Evolutionary conservation across 1,140 invertebrate species (phyloP).

Genomic region (Brachionus asplanchnoidis): DNA sequence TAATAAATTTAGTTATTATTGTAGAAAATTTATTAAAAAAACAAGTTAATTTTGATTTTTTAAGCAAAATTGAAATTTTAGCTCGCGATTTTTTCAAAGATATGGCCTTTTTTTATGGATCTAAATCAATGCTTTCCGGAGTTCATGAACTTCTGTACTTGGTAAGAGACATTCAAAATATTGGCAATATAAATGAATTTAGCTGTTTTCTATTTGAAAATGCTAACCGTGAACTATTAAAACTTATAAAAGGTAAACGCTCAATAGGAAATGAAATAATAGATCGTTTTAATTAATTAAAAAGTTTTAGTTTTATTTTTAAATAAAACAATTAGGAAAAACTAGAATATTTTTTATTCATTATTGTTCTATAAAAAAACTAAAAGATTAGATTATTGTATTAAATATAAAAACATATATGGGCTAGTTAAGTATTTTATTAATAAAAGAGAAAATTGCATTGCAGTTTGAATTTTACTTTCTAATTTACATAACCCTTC

Average conservation of each 20-base stretch:
- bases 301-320: not conserved
- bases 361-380: not conserved
- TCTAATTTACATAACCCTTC: not conserved
- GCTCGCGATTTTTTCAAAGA: not conserved
- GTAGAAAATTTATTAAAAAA: not conserved
- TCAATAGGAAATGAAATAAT: too few species aligned
- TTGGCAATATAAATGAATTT: not conserved
- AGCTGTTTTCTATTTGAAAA: not conserved
- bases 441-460: not conserved
- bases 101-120: not conserved
- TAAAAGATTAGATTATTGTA: not conserved
- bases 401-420: not conserved
- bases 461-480: not conserved
- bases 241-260: not conserved
- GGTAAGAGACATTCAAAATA: not conserved
- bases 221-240: not conserved
- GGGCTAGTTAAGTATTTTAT: not conserved
- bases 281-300: not conserved
- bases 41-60: not conserved
- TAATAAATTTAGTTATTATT: not conserved
- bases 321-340: not conserved
- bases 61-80: not conserved
- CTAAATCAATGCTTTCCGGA: not conserved
- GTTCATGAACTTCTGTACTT: not conserved
- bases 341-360: not conserved